A percentile compares a stretch with the other conserved stretches of the same genome.
Conservation (phyloP, 2,888 invertebrate species). For the Leptopterna dolabrata region DNA sequence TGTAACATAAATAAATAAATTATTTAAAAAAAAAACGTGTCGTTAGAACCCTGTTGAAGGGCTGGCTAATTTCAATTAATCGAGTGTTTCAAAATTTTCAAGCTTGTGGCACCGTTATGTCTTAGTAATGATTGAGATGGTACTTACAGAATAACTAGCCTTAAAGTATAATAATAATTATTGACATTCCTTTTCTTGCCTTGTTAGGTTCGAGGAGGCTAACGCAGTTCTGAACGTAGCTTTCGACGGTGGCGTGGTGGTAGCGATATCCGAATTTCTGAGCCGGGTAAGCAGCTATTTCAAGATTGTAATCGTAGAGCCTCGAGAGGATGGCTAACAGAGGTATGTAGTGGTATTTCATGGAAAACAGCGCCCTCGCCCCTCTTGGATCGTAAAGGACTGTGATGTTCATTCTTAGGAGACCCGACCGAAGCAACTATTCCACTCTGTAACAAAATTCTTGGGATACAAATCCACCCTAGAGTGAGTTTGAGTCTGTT, state of each 20-base stretch:
- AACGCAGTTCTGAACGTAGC: constrained; percentile 29
- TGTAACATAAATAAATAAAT: too few species aligned
- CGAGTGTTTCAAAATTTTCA: too few species aligned
- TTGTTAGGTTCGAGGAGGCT: not conserved
- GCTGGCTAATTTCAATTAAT: too few species aligned
- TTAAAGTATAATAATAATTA: too few species aligned
- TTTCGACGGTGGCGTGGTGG: not conserved
- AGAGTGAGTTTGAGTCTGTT: too few species aligned
- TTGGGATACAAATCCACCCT: not conserved
- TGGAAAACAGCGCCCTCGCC: constrained; percentile 16
- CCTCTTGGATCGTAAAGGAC: constrained; percentile 24
- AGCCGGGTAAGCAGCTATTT: constrained; percentile 20
- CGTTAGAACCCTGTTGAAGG: too few species aligned
- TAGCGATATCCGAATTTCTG: not conserved
- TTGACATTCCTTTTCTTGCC: not conserved
- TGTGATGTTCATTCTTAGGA: constrained; percentile 13
- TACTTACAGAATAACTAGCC: too few species aligned
- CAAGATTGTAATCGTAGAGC: not conserved
- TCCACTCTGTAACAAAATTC: not conserved
- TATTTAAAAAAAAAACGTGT: too few species aligned
- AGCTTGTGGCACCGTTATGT: too few species aligned
- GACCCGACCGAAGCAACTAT: not conserved
- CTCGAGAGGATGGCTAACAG: not conserved
- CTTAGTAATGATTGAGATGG: too few species aligned
- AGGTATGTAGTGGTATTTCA: constrained; percentile 37